These are phyloP conservation scores for Scrobipalpa atriplicella DNA, from an alignment of 2,888 invertebrate species.

Conservation along the genomic window DNA sequence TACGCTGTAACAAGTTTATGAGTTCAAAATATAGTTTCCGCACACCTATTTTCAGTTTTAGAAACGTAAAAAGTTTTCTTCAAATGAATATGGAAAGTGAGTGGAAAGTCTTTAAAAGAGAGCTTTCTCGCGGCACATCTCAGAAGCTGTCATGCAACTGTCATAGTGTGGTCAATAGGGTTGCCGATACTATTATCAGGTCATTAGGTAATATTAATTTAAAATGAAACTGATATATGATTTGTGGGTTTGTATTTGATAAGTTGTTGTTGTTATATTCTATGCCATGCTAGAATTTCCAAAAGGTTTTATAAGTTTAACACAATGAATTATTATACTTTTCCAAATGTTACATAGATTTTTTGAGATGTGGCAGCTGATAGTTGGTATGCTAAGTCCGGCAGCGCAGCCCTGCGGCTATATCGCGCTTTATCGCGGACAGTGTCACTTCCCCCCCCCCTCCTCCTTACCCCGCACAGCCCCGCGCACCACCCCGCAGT, in stretches of 20 bases:
- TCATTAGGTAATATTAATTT: background rate
- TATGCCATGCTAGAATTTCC: too few relatives aligned
- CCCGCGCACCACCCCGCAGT: background rate
- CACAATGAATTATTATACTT: too few relatives aligned
- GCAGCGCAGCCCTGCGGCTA: background rate
- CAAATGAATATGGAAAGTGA: background rate
- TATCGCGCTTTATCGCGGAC: background rate
- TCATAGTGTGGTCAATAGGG: background rate
- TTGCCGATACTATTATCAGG: background rate
- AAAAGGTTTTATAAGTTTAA: too few relatives aligned
- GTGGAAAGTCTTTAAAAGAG: slow-evolving; percentile 3
- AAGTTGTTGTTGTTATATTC: too few relatives aligned
- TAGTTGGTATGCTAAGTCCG: background rate
- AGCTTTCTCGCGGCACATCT: background rate
- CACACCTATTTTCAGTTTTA: background rate
- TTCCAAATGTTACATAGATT: too few relatives aligned
- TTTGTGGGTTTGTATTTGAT: too few relatives aligned
- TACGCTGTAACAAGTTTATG: slow-evolving; percentile 9
- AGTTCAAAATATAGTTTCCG: background rate
- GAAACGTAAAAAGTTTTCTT: background rate
- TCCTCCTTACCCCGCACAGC: background rate
- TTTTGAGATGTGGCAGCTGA: background rate
- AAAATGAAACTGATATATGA: too few relatives aligned
- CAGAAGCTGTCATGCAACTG: background rate
- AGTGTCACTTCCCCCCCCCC: background rate